Base-by-base conservation (phyloP, 2,113 vertebrate genomes). In the Ceyx cyanopectus region DNA sequence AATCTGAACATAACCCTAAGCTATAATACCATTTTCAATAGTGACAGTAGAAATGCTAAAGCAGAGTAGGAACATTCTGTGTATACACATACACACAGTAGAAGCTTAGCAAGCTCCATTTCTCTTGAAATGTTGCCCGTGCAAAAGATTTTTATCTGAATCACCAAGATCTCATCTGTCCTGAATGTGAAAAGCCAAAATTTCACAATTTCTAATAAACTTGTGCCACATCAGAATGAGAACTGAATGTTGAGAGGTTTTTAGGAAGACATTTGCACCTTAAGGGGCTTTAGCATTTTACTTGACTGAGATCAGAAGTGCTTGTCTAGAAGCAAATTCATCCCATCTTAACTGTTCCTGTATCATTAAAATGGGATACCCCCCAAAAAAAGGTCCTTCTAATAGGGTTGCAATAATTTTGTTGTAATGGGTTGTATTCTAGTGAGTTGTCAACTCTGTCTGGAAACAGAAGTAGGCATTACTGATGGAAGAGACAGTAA, bases 1-100 rank as follows among this genome's bases (percentile, higher is more conserved):
- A 95, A 93, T 89, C 57, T 82, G 89, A 96, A 92, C 67, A 89
- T 95, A 94, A 95, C 87, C 87, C 50, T 92, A 90, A 96, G 93
- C 77, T 74, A 77, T 93, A 95, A 90, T 93, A 58, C 83, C 46
- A 68, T 90, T 95, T 96, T 95, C 61, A 89, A 19, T 82, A 85
- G 53, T 88, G 69, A 87, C 4, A 41, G 83, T 79, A 82, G 86
- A 88, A 87, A 85, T 84, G 72, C 65, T 95, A 54, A 85, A 81
- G 69, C 89, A 43, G 41, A 90, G 32, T 72, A 93, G 70, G 65
- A 76, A 51, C 46, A 66, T 85, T 94, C 70, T 91, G 26, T 80
- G 65, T 89, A 17, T n/a, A 75, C 26, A 69, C 61, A 61, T 66
- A 69, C 34, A 77, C 68, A 56, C 30, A 54, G 66, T 85, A 63